phyloP scores from a whole-genome alignment of 2,113 vertebrate species.

The Ochotona princeps region DNA sequence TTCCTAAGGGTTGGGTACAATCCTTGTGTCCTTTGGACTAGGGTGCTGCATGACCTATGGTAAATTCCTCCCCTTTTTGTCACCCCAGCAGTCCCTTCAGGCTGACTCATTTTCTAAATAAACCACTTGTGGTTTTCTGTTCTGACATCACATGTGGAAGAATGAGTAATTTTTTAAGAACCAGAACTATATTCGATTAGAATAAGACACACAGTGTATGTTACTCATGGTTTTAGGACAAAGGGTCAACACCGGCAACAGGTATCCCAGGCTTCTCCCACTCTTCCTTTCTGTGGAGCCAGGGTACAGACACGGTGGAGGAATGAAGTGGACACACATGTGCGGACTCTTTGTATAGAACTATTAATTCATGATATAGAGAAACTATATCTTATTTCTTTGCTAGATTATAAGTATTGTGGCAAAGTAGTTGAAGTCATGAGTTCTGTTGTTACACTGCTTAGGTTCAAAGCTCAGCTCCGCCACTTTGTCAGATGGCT shows the following conservation, averaged over 20 bases:
- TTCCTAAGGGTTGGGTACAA: constrained; percentile 22
- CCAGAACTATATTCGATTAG: constrained; percentile 64
- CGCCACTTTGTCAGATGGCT: neutral
- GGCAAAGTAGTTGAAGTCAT: neutral
- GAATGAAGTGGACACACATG: neutral
- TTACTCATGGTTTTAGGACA: constrained; percentile 66
- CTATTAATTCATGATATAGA: constrained; percentile 15
- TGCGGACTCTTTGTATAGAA: neutral
- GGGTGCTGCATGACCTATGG: constrained; percentile 54
- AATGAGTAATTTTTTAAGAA: constrained; percentile 79
- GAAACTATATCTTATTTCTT: neutral
- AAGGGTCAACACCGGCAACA: constrained; percentile 52
- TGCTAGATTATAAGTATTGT: constrained; percentile 22
- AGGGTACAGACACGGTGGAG: neutral
- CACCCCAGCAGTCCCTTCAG: constrained; percentile 65
- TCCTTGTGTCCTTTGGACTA: constrained; percentile 52
- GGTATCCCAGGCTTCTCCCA: neutral
- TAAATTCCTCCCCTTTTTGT: constrained; percentile 65
- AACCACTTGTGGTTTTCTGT: constrained; percentile 65
- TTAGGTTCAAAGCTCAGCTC: constrained; percentile 17
- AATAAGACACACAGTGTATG: constrained; percentile 50
- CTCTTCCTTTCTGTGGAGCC: neutral
- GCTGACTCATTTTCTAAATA: constrained; percentile 81
- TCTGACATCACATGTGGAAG: constrained; percentile 73
- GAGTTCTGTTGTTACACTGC: neutral